Evolutionary conservation across 2,113 vertebrate genomes (phyloP).

Genomic region (Notothenia coriiceps): DNA sequence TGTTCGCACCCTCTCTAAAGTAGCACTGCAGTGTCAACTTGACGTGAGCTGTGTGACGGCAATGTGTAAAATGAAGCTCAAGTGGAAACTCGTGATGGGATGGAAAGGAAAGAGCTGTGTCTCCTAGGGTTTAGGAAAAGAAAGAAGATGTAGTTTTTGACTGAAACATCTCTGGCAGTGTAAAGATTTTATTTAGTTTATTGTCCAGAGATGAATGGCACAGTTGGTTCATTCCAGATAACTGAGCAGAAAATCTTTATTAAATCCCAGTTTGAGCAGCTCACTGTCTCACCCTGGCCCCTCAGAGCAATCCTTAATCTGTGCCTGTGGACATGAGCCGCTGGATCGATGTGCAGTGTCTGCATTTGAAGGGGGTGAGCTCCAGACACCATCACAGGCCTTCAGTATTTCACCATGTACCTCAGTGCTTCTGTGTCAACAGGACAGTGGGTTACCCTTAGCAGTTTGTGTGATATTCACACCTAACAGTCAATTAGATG

Average conservation of each 20-base stretch:
- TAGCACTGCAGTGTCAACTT: conserved; percentile 42
- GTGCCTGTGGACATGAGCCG: not conserved
- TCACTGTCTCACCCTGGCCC: conserved; percentile 19
- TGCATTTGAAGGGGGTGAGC: conserved; percentile 28
- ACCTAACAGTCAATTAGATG: not conserved
- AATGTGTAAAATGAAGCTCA: conserved; percentile 57
- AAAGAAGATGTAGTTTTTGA: conserved; percentile 9
- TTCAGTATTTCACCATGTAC: conserved; percentile 9
- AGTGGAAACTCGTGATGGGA: conserved; percentile 35
- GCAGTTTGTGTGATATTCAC: not conserved
- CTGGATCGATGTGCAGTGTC: conserved; percentile 23
- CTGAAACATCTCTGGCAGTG: not conserved
- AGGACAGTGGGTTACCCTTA: conserved; percentile 1
- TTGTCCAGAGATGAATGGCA: not conserved
- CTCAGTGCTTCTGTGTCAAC: not conserved
- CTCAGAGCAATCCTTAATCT: conserved; percentile 27
- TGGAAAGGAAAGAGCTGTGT: conserved; percentile 19
- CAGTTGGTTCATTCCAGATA: conserved; percentile 6
- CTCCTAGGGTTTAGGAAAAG: conserved; percentile 1
- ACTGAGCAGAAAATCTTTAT: conserved; percentile 34
- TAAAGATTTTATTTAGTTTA: conserved; percentile 17
- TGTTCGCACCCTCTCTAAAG: conserved; percentile 36
- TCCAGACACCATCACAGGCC: conserved; percentile 11
- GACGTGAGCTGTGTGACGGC: conserved; percentile 34
- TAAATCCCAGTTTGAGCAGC: conserved; percentile 35